Evolutionary conservation across 2,113 vertebrate genomes (phyloP), one percentile per base, ranked within the genome.

Genomic region (Chaetorhynchus papuensis): DNA sequence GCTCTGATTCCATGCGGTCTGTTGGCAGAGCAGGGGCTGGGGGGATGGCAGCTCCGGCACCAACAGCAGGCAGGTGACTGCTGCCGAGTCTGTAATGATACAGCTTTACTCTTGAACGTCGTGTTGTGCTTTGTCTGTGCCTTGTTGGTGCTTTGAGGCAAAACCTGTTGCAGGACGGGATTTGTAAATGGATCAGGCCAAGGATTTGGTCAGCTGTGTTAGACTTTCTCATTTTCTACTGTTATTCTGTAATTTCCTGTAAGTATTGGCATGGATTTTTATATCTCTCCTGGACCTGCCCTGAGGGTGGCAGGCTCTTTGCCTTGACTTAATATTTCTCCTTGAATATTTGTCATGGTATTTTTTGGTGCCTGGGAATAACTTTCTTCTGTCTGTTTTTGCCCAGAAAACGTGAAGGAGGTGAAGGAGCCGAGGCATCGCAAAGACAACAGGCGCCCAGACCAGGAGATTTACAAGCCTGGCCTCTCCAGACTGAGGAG

Each of bases 381-480:
- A 97, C 42, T 31, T 44, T 21, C 1, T 37, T 47, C 16, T 88
- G 4, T 71, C 68, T 57, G 1, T 81, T 78, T 95, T 56, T 53
- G 60, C 49, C 28, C 50, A 98, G 98, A 98, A 92, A 97, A 90
- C 68, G 97, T 98, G 96, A 97, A 98, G 97, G 98, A 98, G 45
- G 94, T 92, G n/a, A 94, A 96, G 92, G 98, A 98, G 75, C 98
- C 98, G 3, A 98, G 98, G 56, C 97, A 97, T n/a, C 98, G 98
- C 39, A 98, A 97, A 75, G 99, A 99, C 88, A 98, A 97, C 66
- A 98, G 99, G 86, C 98, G 98, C 8, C 99, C 99, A 33, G 99
- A 99, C 95, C 95, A 99, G 76, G 98, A 99, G 96, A 98, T 98
- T 69, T 99, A 99, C 96, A 98, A 98, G 59, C 98, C 98, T 8